Evolutionary conservation across 2,113 vertebrate species (phyloP).

Genomic region (Pantherophis guttatus): DNA sequence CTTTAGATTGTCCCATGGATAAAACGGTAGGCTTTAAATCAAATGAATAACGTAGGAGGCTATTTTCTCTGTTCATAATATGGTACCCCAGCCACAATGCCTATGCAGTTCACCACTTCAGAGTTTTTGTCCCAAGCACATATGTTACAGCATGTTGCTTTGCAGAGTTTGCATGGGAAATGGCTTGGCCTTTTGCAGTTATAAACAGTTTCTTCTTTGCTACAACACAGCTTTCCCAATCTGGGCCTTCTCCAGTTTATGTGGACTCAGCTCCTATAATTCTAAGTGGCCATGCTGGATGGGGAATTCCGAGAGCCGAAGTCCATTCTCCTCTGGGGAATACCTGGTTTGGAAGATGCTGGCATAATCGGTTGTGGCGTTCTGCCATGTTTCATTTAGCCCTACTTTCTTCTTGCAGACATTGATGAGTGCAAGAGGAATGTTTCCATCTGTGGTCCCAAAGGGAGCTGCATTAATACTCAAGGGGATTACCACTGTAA

Average conservation of each 20-base stretch:
- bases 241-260: background rate
- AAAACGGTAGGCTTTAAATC: background rate
- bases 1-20: background rate
- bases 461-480: conserved; percentile 13
- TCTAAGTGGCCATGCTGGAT: background rate
- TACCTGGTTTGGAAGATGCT: background rate
- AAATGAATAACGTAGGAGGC: background rate
- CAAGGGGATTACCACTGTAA: conserved; percentile 5
- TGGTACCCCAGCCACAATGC: background rate
- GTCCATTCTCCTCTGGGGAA: background rate
- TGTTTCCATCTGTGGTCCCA: conserved; percentile 12
- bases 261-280: background rate
- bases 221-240: background rate
- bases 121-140: background rate
- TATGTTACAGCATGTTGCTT: background rate
- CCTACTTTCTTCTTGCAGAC: conserved; percentile 18
- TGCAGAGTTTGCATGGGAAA: background rate
- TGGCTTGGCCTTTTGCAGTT: background rate
- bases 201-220: background rate
- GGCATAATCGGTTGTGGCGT: background rate
- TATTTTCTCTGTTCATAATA: background rate
- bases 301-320: background rate
- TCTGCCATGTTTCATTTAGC: background rate
- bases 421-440: conserved; percentile 25
- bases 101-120: background rate